Percentiles rank a stretch among this genome's conserved stretches.
These are phyloP conservation scores for Ditylenchus weischeri DNA, from an alignment of 2,888 invertebrate genomes.

Conservation along the genomic window DNA sequence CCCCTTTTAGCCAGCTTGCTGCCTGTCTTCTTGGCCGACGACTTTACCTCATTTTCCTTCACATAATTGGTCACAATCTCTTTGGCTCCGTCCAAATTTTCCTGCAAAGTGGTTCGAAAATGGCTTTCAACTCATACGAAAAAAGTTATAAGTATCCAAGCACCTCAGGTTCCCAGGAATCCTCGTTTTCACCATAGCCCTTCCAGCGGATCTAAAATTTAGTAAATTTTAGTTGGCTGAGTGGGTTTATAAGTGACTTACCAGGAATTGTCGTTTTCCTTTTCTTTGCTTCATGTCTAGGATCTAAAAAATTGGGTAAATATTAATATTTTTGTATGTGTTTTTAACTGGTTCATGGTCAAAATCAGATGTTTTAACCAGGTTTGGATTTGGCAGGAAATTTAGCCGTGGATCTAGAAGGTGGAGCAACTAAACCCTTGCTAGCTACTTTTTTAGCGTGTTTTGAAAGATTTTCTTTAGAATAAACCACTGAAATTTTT, in stretches of 20 bases:
- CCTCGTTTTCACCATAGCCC: constrained; percentile 25
- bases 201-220: constrained; percentile 31
- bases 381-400: too few species aligned
- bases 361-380: too few species aligned
- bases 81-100: constrained; percentile 3
- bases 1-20: background rate
- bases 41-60: background rate
- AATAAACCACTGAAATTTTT: too few species aligned
- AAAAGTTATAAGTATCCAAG: too few species aligned
- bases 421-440: too few species aligned
- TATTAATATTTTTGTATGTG: too few species aligned
- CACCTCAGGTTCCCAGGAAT: constrained; percentile 31
- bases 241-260: constrained; percentile 8
- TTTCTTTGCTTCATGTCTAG: constrained; percentile 21
- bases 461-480: too few species aligned
- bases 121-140: too few species aligned
- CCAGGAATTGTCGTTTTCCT: constrained; percentile 16
- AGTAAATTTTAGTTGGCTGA: background rate
- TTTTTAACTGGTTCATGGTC: too few species aligned
- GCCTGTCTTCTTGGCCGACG: background rate
- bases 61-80: constrained; percentile 4
- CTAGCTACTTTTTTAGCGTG: too few species aligned
- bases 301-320: constrained; percentile 1
- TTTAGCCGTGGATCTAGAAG: too few species aligned
- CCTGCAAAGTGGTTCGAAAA: background rate